phyloP scores from a whole-genome alignment of 2,888 invertebrate species.

The Drosophila kambysellisi region DNA sequence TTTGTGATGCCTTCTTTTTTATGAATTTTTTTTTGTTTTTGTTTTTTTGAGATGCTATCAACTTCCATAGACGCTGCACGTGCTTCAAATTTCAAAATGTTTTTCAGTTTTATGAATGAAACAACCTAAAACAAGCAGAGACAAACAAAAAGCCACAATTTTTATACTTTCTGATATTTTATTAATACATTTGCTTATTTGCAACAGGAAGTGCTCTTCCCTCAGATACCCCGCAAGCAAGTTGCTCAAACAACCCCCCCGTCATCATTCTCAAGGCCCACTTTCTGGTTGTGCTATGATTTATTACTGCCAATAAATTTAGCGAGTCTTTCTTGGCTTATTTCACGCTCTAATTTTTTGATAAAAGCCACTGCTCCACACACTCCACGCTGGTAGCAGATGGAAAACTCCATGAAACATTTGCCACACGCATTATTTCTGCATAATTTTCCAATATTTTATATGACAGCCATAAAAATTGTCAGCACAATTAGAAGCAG shows the following conservation, averaged over 20 bases:
- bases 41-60: slow-evolving; percentile 59
- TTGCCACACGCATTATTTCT: slow-evolving; percentile 65
- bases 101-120: slow-evolving; percentile 65
- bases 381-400: slow-evolving; percentile 56
- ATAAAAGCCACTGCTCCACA: slow-evolving; percentile 54
- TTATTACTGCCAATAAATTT: slow-evolving; percentile 71
- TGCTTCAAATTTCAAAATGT: slow-evolving; percentile 62
- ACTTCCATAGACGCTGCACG: slow-evolving; percentile 57
- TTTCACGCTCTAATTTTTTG: slow-evolving; percentile 77
- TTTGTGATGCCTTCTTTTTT: slow-evolving; percentile 39
- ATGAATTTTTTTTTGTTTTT: slow-evolving; percentile 1
- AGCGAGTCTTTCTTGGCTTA: slow-evolving; percentile 48
- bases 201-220: slow-evolving; percentile 29
- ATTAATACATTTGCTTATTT: slow-evolving; percentile 39
- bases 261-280: slow-evolving; percentile 34
- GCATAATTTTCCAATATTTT: slow-evolving; percentile 73
- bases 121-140: slow-evolving; percentile 15
- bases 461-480: slow-evolving; percentile 70
- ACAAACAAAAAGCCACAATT: slow-evolving; percentile 9
- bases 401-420: slow-evolving; percentile 49
- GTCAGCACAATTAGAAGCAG: slow-evolving; percentile 76
- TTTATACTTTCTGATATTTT: slow-evolving; percentile 28
- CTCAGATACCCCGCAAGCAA: background rate
- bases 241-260: slow-evolving; percentile 8
- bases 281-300: slow-evolving; percentile 52